A percentile compares a stretch with the other conserved stretches of the same genome.
These are phyloP conservation scores for Zelostemma sp. DNA, from an alignment of 1,140 invertebrate genomes.

Conservation along the genomic window DNA sequence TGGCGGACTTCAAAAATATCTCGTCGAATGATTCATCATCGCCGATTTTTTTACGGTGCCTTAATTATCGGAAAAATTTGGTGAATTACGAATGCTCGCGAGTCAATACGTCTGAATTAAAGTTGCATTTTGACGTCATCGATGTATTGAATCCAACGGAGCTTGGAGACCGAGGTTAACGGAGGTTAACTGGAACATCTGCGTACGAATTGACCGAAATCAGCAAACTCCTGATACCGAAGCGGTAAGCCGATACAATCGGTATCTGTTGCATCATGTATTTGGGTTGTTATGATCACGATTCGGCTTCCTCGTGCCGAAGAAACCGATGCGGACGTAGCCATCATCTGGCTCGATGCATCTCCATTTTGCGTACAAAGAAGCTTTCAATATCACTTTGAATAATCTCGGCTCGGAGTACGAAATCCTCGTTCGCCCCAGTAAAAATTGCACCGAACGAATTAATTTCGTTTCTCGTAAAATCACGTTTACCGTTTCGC, in stretches of 20 bases:
- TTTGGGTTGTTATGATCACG: conserved; percentile 36
- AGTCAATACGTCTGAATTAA: conserved; percentile 48
- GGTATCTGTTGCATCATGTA: conserved; percentile 49
- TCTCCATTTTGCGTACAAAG: conserved; percentile 16
- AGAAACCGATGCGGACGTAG: conserved; percentile 6
- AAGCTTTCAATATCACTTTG: conserved; percentile 11
- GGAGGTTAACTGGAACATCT: conserved; percentile 59
- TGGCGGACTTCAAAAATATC: too few species aligned
- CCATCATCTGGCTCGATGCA: conserved; percentile 19
- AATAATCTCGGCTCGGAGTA: conserved; percentile 6
- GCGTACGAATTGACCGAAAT: conserved; percentile 50
- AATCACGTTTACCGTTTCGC: background rate
- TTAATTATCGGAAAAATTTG: conserved; percentile 20
- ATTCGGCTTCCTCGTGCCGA: conserved; percentile 20
- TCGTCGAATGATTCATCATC: too few species aligned
- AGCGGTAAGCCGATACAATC: conserved; percentile 38
- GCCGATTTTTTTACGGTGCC: too few species aligned
- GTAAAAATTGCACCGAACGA: background rate
- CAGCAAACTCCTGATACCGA: conserved; percentile 18
- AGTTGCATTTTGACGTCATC: conserved; percentile 58
- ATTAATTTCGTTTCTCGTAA: background rate
- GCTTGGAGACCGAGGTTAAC: conserved; percentile 51
- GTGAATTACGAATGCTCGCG: conserved; percentile 21
- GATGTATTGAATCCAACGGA: conserved; percentile 57
- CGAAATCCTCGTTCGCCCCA: conserved; percentile 6